Conservation (phyloP, 92 coral and sea anemone species). For the Porites cylindrica region DNA sequence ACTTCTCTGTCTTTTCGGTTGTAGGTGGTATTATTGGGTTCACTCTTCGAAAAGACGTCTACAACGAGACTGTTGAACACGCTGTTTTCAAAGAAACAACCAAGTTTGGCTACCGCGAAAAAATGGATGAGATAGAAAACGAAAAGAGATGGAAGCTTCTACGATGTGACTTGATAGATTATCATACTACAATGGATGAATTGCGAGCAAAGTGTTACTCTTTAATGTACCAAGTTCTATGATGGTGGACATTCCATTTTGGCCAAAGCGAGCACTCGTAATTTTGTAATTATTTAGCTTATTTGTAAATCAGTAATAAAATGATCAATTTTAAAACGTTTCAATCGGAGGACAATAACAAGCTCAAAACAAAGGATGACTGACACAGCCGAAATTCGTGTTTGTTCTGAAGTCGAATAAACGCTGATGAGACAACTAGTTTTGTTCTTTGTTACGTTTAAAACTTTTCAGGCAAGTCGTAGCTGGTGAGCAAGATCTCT, state of each 20-base stretch:
- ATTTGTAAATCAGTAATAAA: too few species aligned
- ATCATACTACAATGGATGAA: constrained; percentile 41
- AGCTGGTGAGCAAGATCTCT: too few species aligned
- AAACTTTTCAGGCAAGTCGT: too few species aligned
- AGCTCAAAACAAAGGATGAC: too few species aligned
- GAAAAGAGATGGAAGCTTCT: constrained; percentile 53
- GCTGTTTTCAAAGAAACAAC: constrained; percentile 17
- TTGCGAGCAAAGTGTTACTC: constrained; percentile 52
- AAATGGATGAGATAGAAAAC: constrained; percentile 59
- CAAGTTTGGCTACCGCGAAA: constrained; percentile 60
- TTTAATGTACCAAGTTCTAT: constrained; percentile 45
- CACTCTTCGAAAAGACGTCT: constrained; percentile 63
- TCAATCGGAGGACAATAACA: too few species aligned
- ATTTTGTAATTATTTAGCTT: too few species aligned
- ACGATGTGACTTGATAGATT: constrained; percentile 21
- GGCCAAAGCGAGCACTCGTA: too few species aligned
- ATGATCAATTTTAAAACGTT: too few species aligned
- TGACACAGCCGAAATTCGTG: too few species aligned
- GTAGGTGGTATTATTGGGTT: constrained; percentile 70
- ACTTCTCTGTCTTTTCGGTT: not conserved
- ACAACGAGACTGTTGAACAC: constrained; percentile 8
- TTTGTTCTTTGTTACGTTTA: too few species aligned
- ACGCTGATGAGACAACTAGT: too few species aligned
- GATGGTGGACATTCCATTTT: not conserved
- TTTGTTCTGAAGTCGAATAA: too few species aligned